Evolutionary conservation across 2,888 invertebrate species (phyloP).

Genomic region (Malthinus seriepunctatus): DNA sequence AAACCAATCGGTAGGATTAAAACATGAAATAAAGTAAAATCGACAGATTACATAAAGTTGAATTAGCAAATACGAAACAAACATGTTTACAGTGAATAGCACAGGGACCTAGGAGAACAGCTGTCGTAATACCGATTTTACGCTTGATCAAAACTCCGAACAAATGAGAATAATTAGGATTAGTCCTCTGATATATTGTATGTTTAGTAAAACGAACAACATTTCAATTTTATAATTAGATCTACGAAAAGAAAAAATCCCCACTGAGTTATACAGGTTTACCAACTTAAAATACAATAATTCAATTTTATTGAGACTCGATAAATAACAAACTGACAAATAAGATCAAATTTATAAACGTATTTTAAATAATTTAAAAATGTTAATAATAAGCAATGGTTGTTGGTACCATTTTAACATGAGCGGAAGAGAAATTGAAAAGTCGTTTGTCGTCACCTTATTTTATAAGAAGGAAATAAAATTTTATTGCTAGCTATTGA

Average conservation of each 20-base stretch:
- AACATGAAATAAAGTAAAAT: slow-evolving; percentile 3
- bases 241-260: slow-evolving; percentile 12
- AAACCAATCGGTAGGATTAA: slow-evolving; percentile 3
- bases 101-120: slow-evolving; percentile 18
- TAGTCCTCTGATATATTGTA: slow-evolving; percentile 27
- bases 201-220: slow-evolving; percentile 17
- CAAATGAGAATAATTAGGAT: slow-evolving; percentile 31
- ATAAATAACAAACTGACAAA: slow-evolving; percentile 17
- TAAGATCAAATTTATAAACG: neutral
- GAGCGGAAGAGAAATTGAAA: too few relatives aligned
- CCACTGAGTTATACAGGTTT: slow-evolving; percentile 6
- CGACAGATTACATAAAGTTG: slow-evolving; percentile 6
- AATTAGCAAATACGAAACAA: slow-evolving; percentile 27
- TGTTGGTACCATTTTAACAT: too few relatives aligned
- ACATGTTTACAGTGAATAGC: slow-evolving; percentile 20
- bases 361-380: too few relatives aligned
- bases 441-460: too few relatives aligned
- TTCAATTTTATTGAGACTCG: slow-evolving; percentile 9
- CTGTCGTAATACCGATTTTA: slow-evolving; percentile 29
- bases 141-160: slow-evolving; percentile 26
- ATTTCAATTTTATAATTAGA: slow-evolving; percentile 23
- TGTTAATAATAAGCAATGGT: too few relatives aligned
- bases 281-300: slow-evolving; percentile 11
- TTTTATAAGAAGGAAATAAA: too few relatives aligned
- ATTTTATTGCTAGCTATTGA: too few relatives aligned